phyloP scores from a whole-genome alignment of 2,888 invertebrate genomes.

The Sinelater perroti region DNA sequence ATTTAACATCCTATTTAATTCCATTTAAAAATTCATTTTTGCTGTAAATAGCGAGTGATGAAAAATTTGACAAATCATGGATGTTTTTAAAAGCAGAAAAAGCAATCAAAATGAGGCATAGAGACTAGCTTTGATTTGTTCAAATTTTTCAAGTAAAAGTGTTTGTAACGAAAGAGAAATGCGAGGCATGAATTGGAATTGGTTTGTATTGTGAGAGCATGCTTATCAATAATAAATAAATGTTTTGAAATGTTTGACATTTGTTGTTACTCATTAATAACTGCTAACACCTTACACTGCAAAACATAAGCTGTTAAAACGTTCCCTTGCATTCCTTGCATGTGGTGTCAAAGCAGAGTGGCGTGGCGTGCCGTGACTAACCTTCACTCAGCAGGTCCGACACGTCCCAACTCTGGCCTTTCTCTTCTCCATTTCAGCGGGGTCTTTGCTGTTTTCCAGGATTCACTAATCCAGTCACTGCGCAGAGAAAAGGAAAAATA shows the following conservation, averaged over 20 bases:
- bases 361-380: constrained; percentile 64
- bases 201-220: constrained; percentile 23
- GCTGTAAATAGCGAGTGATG: constrained; percentile 11
- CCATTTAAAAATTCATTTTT: neutral
- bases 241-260: constrained; percentile 15
- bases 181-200: constrained; percentile 13
- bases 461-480: constrained; percentile 79
- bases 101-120: too few relatives aligned
- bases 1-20: constrained; percentile 26
- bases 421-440: constrained; percentile 75
- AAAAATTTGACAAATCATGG: too few relatives aligned
- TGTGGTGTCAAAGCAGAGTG: constrained; percentile 57
- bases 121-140: too few relatives aligned
- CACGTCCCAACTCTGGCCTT: constrained; percentile 61
- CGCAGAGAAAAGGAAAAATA: constrained; percentile 80
- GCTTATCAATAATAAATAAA: constrained; percentile 29
- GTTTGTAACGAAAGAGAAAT: too few relatives aligned
- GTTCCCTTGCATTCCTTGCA: constrained; percentile 25
- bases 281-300: constrained; percentile 25
- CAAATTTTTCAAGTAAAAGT: neutral
- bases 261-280: constrained; percentile 23
- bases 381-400: constrained; percentile 61
- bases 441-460: constrained; percentile 88
- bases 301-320: constrained; percentile 23
- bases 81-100: too few relatives aligned